These are phyloP conservation scores for Amyelois transitella DNA, from an alignment of 1,140 invertebrate genomes.

Conservation along the genomic window DNA sequence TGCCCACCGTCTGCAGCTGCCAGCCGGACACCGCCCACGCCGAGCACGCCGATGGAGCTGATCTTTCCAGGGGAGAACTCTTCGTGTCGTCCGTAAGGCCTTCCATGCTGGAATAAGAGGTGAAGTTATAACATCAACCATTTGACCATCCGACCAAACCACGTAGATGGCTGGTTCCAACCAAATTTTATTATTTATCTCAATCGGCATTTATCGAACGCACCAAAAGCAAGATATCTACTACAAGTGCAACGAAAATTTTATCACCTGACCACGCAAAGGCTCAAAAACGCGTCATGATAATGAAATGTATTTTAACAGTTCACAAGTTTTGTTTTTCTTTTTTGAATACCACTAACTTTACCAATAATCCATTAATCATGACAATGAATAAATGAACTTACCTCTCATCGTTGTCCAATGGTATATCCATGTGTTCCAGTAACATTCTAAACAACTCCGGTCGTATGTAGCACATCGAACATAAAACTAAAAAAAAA, in stretches of 20 bases:
- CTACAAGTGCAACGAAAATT: too few species aligned
- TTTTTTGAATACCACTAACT: too few species aligned
- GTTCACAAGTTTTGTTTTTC: too few species aligned
- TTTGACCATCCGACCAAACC: too few species aligned
- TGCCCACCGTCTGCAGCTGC: conserved; percentile 83
- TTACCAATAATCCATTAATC: too few species aligned
- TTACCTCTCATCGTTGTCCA: conserved; percentile 61
- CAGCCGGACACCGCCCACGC: conserved; percentile 75
- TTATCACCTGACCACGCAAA: too few species aligned
- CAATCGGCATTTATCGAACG: too few species aligned
- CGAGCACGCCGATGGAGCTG: conserved; percentile 34
- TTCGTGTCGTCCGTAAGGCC: conserved; percentile 84
- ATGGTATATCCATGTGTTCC: conserved; percentile 82
- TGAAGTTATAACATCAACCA: not conserved
- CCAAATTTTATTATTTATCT: too few species aligned
- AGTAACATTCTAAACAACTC: conserved; percentile 84
- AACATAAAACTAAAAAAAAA: conserved; percentile 83
- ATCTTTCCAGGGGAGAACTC: conserved; percentile 48
- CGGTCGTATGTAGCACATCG: conserved; percentile 87
- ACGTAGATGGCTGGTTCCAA: too few species aligned
- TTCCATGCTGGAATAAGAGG: conserved; percentile 48
- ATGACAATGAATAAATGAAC: conserved; percentile 1
- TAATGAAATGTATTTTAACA: too few species aligned
- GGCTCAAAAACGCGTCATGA: too few species aligned
- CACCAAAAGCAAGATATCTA: too few species aligned